Conservation (phyloP, 2,888 invertebrate species). For the Automeris io region DNA sequence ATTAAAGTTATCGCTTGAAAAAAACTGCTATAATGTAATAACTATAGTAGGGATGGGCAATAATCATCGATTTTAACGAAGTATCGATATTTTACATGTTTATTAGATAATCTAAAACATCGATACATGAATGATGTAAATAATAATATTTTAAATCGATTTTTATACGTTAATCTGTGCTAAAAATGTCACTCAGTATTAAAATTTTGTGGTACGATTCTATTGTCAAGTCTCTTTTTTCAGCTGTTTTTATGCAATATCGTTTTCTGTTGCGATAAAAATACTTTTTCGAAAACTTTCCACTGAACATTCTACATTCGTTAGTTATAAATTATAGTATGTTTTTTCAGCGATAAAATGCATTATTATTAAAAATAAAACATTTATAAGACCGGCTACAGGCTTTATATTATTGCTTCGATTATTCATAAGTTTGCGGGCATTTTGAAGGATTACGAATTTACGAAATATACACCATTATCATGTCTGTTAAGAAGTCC, state of each 20-base stretch:
- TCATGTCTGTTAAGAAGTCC: too few relatives aligned
- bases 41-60: not conserved
- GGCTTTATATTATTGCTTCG: conserved; percentile 62
- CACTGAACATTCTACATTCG: not conserved
- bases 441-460: not conserved
- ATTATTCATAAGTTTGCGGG: conserved; percentile 19
- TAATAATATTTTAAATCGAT: too few relatives aligned
- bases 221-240: too few relatives aligned
- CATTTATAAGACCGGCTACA: conserved; percentile 60
- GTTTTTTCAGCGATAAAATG: not conserved
- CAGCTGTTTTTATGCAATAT: too few relatives aligned
- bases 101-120: too few relatives aligned
- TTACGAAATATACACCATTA: too few relatives aligned
- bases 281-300: not conserved
- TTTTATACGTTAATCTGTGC: too few relatives aligned
- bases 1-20: conserved; percentile 6
- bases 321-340: not conserved
- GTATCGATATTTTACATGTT: too few relatives aligned
- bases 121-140: too few relatives aligned
- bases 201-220: too few relatives aligned
- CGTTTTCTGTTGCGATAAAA: too few relatives aligned
- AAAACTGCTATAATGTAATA: conserved; percentile 1
- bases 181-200: too few relatives aligned
- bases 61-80: not conserved
- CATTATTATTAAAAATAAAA: conserved; percentile 12